Conservation (phyloP, 2,113 vertebrate species). For the Enhydra lutris region DNA sequence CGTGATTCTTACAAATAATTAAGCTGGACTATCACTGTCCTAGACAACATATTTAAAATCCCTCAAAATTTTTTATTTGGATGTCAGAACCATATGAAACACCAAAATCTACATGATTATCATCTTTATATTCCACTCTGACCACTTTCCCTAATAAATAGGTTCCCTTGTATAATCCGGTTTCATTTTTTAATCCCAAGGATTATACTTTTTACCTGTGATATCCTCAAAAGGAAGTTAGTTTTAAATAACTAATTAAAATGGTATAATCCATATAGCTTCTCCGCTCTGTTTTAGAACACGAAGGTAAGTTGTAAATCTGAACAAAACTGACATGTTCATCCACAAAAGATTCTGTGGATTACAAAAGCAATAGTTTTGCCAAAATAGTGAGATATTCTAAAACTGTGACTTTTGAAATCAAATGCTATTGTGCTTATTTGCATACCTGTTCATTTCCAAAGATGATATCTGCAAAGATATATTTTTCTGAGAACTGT, state of each 20-base stretch:
- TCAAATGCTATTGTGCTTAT: not conserved
- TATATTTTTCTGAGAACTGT: slow-evolving; percentile 84
- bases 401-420: not conserved
- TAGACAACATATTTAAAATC: not conserved
- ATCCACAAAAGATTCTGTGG: not conserved
- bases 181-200: not conserved
- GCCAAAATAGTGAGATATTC: not conserved
- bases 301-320: not conserved
- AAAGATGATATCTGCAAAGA: slow-evolving; percentile 95
- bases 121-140: not conserved
- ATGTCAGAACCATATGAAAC: not conserved
- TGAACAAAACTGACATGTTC: not conserved
- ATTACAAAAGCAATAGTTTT: not conserved
- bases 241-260: slow-evolving; percentile 32
- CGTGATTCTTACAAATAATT: not conserved
- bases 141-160: not conserved
- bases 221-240: slow-evolving; percentile 30
- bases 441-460: slow-evolving; percentile 93
- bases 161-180: not conserved
- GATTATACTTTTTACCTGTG: not conserved
- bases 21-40: not conserved
- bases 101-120: not conserved
- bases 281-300: not conserved
- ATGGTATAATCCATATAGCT: not conserved
- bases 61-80: not conserved